Evolutionary conservation across 2,888 invertebrate species (phyloP).

Genomic region (Lycophotia porphyrea): DNA sequence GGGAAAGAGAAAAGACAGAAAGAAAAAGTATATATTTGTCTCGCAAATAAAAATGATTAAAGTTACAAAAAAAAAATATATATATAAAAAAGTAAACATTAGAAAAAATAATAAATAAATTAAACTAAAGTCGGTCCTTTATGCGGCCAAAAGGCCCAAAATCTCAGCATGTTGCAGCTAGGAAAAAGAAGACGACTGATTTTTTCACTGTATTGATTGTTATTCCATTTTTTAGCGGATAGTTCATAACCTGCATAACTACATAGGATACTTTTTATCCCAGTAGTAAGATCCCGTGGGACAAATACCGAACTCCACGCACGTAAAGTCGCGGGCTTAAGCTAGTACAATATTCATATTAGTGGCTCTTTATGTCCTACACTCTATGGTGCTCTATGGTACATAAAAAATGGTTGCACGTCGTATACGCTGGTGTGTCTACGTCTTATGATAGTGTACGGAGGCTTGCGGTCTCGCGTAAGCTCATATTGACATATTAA

Average conservation of each 20-base stretch:
- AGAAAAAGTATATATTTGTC: too few relatives aligned
- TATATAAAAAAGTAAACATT: too few relatives aligned
- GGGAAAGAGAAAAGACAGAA: neutral
- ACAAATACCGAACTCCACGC: neutral
- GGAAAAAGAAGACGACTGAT: neutral
- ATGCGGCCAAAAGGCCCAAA: too few relatives aligned
- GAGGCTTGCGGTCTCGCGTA: conserved; percentile 25
- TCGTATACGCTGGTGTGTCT: conserved; percentile 19
- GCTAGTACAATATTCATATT: neutral
- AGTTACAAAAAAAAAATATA: too few relatives aligned
- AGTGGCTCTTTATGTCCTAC: neutral
- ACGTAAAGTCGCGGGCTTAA: neutral
- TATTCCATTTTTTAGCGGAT: neutral
- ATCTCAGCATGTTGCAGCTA: neutral
- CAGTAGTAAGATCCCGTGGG: neutral
- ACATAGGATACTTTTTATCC: neutral
- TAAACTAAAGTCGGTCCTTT: neutral
- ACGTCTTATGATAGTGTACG: conserved; percentile 22
- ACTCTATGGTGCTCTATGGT: neutral
- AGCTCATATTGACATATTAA: conserved; percentile 56
- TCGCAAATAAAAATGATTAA: too few relatives aligned
- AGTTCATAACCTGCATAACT: neutral
- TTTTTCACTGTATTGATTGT: neutral
- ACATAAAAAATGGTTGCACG: conserved; percentile 17
- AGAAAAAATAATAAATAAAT: too few relatives aligned